Evolutionary conservation across 2,797 vertebrate species (phyloP).

Genomic region (Hyperoplus lanceolatus): DNA sequence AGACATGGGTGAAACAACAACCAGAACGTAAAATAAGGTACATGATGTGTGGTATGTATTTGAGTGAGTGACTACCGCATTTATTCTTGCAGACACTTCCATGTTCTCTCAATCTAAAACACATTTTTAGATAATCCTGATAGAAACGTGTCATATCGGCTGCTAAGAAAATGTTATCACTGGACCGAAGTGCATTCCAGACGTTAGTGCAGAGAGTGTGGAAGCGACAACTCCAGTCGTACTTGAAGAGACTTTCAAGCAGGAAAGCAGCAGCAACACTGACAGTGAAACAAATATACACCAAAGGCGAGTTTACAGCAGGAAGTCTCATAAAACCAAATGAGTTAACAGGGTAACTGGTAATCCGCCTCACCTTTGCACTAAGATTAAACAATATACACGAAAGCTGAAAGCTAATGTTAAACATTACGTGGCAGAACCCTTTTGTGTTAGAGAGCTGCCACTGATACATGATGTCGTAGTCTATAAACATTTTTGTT

Average conservation of each 20-base stretch:
- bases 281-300: slow-evolving; percentile 4
- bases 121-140: slow-evolving; percentile 25
- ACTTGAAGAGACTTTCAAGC: background rate
- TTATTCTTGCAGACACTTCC: background rate
- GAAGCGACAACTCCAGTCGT: background rate
- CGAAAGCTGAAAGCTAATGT: background rate
- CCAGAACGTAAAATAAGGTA: background rate
- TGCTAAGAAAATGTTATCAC: slow-evolving; percentile 11
- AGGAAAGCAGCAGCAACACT: slow-evolving; percentile 19
- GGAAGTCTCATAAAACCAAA: slow-evolving; percentile 24
- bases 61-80: background rate
- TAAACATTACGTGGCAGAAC: slow-evolving; percentile 24
- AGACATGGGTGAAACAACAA: slow-evolving; percentile 10
- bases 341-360: slow-evolving; percentile 4
- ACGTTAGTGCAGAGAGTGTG: background rate
- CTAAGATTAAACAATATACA: background rate
- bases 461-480: background rate
- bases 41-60: background rate
- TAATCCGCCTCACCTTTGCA: slow-evolving; percentile 20
- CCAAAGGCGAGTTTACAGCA: slow-evolving; percentile 6
- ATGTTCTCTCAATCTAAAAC: slow-evolving; percentile 2
- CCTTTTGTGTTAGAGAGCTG: background rate
- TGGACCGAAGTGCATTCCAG: slow-evolving; percentile 3
- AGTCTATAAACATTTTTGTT: slow-evolving; percentile 1
- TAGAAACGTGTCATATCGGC: slow-evolving; percentile 8